phyloP scores from a whole-genome alignment of 2,888 invertebrate species.

The Poecilus cupreus region DNA sequence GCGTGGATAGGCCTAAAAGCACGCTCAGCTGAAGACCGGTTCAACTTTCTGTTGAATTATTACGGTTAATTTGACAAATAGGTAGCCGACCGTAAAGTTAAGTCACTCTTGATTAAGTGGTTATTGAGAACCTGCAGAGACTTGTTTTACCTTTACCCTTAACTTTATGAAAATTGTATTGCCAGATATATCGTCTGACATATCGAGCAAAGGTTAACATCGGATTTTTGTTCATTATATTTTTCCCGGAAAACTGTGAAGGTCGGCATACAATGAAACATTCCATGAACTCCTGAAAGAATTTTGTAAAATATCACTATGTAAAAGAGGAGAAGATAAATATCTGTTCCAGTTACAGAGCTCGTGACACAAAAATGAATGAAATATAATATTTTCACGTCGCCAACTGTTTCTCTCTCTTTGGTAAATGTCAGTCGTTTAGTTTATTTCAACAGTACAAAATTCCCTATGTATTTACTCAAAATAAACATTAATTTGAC shows the following conservation, averaged over 20 bases:
- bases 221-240: no score
- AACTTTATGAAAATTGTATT: not conserved
- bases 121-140: not conserved
- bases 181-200: not conserved
- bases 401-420: conserved; percentile 9
- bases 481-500: not conserved
- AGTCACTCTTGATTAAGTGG: conserved; percentile 3
- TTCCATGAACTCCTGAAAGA: not conserved
- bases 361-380: not conserved
- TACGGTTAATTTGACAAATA: conserved; percentile 30
- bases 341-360: not conserved
- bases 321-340: no score
- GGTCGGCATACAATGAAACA: not conserved
- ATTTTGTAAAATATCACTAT: not conserved
- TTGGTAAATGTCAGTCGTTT: not conserved
- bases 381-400: conserved; percentile 13
- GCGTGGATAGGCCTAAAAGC: not conserved
- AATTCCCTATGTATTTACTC: not conserved
- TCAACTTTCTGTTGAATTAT: conserved; percentile 15
- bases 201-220: no score
- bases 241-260: not conserved
- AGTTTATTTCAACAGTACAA: not conserved
- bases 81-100: conserved; percentile 23
- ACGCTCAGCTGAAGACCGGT: not conserved
- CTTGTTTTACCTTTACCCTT: conserved; percentile 11